Conservation (phyloP, 30 jellyfish, hydroid and myxozoan genomes). For the Sanderia malayensis region DNA sequence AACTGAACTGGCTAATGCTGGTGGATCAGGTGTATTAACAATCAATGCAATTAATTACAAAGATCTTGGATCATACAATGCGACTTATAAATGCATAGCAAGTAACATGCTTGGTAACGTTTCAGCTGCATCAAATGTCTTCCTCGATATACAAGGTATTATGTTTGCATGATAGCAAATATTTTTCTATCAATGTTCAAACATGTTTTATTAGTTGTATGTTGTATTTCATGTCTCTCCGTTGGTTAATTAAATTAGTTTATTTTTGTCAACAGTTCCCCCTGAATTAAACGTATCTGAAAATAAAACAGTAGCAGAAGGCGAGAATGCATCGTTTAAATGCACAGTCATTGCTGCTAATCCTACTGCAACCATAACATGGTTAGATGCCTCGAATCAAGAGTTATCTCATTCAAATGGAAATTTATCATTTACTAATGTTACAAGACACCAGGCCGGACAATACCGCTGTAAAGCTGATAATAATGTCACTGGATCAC, state of each 20-base stretch:
- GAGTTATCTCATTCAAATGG: constrained; percentile 5
- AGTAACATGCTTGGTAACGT: constrained; percentile 15
- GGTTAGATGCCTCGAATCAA: background rate
- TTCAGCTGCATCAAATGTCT: background rate
- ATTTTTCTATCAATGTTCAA: too few relatives aligned
- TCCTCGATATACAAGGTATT: constrained; percentile 38
- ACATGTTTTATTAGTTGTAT: too few relatives aligned
- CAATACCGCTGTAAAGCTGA: constrained; percentile 31
- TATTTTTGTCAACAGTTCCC: background rate
- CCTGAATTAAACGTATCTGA: background rate
- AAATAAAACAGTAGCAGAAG: background rate
- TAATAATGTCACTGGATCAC: constrained; percentile 41
- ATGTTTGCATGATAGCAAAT: too few relatives aligned
- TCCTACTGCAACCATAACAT: background rate
- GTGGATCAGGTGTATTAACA: constrained; percentile 6
- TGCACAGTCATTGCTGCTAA: constrained; percentile 2
- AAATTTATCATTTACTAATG: constrained; percentile 1
- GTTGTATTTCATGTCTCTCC: too few relatives aligned
- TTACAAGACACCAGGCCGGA: constrained; percentile 37
- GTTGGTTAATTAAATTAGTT: too few relatives aligned
- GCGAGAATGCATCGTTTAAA: background rate
- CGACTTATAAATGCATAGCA: constrained; percentile 13
- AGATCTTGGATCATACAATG: background rate
- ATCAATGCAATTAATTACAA: constrained; percentile 7
- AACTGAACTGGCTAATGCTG: background rate